Evolutionary conservation across 2,113 vertebrate genomes (phyloP), one percentile per base, ranked within the genome.

Genomic region (Mormoops blainvillei): DNA sequence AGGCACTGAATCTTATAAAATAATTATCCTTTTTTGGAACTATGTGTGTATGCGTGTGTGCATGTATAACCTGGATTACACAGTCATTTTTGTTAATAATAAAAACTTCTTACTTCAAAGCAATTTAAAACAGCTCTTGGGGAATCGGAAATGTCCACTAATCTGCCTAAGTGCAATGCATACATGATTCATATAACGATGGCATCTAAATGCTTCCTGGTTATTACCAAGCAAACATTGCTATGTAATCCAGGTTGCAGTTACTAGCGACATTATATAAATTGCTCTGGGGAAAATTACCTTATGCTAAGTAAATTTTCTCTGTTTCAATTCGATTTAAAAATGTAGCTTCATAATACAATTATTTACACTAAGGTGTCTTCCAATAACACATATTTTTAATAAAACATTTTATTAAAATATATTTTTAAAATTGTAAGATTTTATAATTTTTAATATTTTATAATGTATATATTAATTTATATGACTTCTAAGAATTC

Each of bases 41-140:
- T 36, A 31, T 38, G 54, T 68, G 84, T n/a, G 7, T 28, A 0
- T 50, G 28, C 13, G 26, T 3, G 4, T 9, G 1, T 24, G 2
- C 3, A 52, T 16, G 12, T 56, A n/a, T 58, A 73, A 85, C 2
- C 22, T 70, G 20, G 56, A 83, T 61, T 52, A 61, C 31, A 61
- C 9, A 33, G 31, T 31, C 16, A 43, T 70, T 77, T 89, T 78
- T 45, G 36, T 7, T 50, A 80, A 87, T 68, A 61, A 61, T 20
- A 89, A 65, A 0, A 52, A n/a, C 52, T 15, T 95, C 92, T 94
- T 89, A 83, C 15, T 95, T 97, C 50, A 95, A 85, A 24, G 4
- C 31, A 31, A 89, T 78, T 94, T 93, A 50, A 96, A 97, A 52
- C 14, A 96, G 97, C 61, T 16, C 33, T 68, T 94, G 92, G 71